phyloP scores from a whole-genome alignment of 2,797 vertebrate species.

The Coracias cyanogaster region DNA sequence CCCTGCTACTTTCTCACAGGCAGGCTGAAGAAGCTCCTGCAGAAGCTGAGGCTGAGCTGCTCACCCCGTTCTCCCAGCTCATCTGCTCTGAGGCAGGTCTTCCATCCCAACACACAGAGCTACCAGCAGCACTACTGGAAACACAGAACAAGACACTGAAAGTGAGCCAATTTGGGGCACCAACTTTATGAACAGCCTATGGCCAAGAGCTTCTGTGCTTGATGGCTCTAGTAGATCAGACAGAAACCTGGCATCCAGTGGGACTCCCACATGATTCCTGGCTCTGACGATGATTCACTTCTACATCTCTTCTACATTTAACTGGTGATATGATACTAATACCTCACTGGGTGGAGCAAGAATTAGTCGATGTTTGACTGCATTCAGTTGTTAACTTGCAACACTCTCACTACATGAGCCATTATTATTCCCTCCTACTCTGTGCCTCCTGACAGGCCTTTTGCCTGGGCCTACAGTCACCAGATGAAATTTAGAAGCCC shows the following conservation, averaged over 20 bases:
- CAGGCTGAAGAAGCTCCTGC: background rate
- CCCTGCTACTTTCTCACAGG: no score
- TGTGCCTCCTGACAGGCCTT: background rate
- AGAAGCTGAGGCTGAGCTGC: background rate
- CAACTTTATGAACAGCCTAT: background rate
- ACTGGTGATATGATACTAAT: background rate
- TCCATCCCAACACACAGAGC: background rate
- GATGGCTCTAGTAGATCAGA: rapidly evolving
- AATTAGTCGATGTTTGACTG: background rate
- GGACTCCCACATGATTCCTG: background rate
- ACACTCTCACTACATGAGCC: background rate
- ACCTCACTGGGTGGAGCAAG: background rate
- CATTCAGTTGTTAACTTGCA: background rate
- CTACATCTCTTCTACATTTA: background rate
- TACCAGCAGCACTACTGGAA: background rate
- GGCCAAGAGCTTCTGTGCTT: background rate
- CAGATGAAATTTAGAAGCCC: background rate
- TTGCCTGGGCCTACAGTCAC: background rate
- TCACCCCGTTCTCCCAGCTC: background rate
- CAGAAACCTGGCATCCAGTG: background rate
- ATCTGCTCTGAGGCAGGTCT: background rate
- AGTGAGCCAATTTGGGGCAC: background rate
- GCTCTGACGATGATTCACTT: background rate
- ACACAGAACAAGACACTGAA: rapidly evolving
- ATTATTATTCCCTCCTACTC: background rate